Conservation (phyloP, 2,888 invertebrate species). For the Colletes collaris region DNA sequence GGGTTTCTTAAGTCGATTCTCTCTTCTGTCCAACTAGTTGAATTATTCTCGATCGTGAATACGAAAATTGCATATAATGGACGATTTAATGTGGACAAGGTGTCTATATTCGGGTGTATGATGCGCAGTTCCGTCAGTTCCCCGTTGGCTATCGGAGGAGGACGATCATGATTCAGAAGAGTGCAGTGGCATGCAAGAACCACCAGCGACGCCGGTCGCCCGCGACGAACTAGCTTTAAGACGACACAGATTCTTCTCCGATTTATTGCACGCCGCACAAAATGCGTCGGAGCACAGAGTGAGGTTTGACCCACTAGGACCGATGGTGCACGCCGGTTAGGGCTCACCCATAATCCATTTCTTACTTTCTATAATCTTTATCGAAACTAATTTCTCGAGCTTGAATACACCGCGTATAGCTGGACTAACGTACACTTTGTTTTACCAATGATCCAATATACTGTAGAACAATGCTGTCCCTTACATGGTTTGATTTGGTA, state of each 20-base stretch:
- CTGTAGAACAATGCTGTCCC: not conserved
- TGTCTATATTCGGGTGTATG: constrained; percentile 24
- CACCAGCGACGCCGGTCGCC: constrained; percentile 91
- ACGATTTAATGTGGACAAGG: not conserved
- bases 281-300: constrained; percentile 90
- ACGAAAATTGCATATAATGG: constrained; percentile 10
- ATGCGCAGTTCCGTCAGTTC: constrained; percentile 67
- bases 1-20: not conserved
- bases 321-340: constrained; percentile 87
- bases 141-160: constrained; percentile 82
- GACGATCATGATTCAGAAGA: constrained; percentile 77
- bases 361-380: constrained; percentile 35
- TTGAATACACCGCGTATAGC: not conserved
- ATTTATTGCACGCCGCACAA: constrained; percentile 89
- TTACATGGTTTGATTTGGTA: not conserved
- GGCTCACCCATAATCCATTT: constrained; percentile 62
- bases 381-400: not conserved
- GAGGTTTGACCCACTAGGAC: constrained; percentile 89
- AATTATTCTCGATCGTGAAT: not conserved
- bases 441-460: constrained; percentile 1
- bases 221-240: constrained; percentile 91
- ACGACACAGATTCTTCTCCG: constrained; percentile 91
- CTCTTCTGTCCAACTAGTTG: no score
- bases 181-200: constrained; percentile 86
- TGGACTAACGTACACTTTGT: not conserved